Evolutionary conservation across 2,113 vertebrate species (phyloP).

Genomic region (Chrysochloris asiatica): DNA sequence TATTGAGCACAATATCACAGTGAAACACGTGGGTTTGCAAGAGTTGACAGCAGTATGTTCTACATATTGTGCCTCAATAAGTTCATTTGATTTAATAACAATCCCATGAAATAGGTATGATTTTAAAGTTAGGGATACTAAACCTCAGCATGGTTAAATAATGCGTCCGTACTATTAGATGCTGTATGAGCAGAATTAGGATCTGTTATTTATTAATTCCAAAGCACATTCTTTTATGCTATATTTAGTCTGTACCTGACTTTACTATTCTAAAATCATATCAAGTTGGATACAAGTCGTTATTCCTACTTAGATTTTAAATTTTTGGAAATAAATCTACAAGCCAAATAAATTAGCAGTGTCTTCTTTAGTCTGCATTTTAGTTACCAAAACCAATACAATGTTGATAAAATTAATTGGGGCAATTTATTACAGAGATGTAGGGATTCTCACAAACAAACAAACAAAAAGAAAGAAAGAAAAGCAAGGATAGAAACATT

Average conservation of each 20-base stretch:
- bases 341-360: slow-evolving; percentile 42
- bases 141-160: background rate
- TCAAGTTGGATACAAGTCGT: background rate
- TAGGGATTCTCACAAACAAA: background rate
- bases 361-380: slow-evolving; percentile 28
- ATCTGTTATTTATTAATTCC: background rate
- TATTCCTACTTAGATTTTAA: slow-evolving; percentile 49
- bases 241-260: background rate
- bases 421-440: slow-evolving; percentile 16
- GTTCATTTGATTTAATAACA: background rate
- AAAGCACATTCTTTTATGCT: background rate
- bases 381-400: slow-evolving; percentile 18
- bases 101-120: background rate
- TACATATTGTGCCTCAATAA: background rate
- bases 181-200: background rate
- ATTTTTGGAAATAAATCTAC: slow-evolving; percentile 41
- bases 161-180: background rate
- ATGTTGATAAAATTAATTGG: slow-evolving; percentile 47
- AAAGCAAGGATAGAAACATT: background rate
- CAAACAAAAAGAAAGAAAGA: background rate
- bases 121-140: slow-evolving; percentile 34
- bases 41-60: background rate
- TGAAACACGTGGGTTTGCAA: background rate
- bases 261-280: slow-evolving; percentile 8
- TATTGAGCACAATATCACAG: background rate